Conservation (phyloP, 2,888 invertebrate genomes). For the Hirtodrosophila trivittata region DNA sequence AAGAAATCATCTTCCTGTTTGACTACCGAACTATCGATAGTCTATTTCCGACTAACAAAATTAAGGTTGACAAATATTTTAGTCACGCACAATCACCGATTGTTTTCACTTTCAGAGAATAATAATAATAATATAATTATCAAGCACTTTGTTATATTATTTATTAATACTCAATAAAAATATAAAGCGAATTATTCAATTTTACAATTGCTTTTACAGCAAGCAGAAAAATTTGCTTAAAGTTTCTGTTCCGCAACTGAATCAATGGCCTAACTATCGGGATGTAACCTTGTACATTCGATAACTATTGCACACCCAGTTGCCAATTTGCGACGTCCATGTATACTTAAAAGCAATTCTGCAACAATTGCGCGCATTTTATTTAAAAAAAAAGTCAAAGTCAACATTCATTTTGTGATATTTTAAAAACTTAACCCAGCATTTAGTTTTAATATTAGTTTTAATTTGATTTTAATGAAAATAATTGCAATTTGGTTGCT, state of each 20-base stretch:
- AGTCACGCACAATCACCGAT: neutral
- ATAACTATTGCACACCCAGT: neutral
- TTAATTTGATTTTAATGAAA: neutral
- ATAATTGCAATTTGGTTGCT: neutral
- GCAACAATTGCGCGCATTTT: constrained; percentile 1
- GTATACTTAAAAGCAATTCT: neutral
- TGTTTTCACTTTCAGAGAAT: too few relatives aligned
- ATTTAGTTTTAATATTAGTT: neutral
- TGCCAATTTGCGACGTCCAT: neutral
- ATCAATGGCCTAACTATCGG: neutral
- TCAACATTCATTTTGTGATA: neutral
- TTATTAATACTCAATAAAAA: too few relatives aligned
- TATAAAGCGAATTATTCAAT: too few relatives aligned
- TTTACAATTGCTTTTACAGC: too few relatives aligned
- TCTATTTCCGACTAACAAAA: neutral
- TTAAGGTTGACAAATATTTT: neutral
- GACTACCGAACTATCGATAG: constrained; percentile 16
- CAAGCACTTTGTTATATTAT: too few relatives aligned
- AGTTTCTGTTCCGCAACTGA: neutral
- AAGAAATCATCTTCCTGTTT: neutral
- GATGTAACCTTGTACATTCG: neutral
- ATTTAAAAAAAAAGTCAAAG: neutral
- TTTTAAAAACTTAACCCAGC: neutral
- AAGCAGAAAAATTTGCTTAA: too few relatives aligned
- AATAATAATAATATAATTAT: too few relatives aligned